Evolutionary conservation across 2,797 vertebrate species (phyloP), one percentile per base, ranked within the genome.

Genomic region (Urosaurus nigricauda): DNA sequence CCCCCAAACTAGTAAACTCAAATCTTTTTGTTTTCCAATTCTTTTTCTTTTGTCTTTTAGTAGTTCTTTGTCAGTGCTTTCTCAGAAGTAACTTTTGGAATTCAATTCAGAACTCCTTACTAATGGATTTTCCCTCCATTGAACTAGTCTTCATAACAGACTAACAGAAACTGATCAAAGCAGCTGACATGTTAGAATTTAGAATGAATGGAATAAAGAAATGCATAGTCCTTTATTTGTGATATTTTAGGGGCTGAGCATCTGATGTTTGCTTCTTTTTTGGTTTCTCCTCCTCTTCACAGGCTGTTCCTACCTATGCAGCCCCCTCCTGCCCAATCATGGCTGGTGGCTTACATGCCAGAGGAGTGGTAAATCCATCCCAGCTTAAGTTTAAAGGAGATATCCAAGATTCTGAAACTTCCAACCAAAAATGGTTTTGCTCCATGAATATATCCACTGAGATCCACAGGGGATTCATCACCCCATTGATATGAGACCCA

Each of bases 1-100:
- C 58, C 29, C 9, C 13, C 83, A 75, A 85, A 85, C n/a, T 56
- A 14, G 70, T 37, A 37, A 78, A 78, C 29, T n/a, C n/a, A 40
- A n/a, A 17, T 37, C n/a, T 74, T 74, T 35, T 78, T 60, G 56
- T 43, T 24, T 77, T 65, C 40, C 65, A 37, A 65, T 78, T 86
- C 74, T n/a, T 79, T 40, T 24, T 51, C 75, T 65, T 86, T 77
- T 85, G 84, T 51, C 75, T 86, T 79, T 86, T 40, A 78, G 29
- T 24, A 65, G 37, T 51, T 51, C 58, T 79, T 26, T 16, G 65
- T 68, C 29, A 29, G 29, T 35, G 79, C 75, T 79, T 68, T n/a
- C 19, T 60, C 17, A 47, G 58, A 35, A 78, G 29, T 7, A 21
- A 77, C 29, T n/a, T 65, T 60, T 78, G 32, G 29, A 17, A 21